Base-by-base conservation (phyloP, 2,113 vertebrate species). In the Ceyx cyanopectus region DNA sequence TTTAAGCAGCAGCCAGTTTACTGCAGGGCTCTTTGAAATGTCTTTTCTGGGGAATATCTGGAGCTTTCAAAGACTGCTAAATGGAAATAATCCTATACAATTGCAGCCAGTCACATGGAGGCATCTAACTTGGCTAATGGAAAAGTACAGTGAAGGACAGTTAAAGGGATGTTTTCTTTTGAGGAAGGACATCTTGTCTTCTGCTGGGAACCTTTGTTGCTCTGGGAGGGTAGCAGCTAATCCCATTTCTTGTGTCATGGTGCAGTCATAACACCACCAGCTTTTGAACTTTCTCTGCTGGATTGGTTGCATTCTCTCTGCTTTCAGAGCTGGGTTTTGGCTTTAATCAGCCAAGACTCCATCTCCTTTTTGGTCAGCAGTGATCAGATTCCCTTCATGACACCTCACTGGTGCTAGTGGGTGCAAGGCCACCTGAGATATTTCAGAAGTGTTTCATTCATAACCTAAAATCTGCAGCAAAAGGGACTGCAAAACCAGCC, bases 151-250 rank as follows among this genome's bases (percentile, higher is more conserved):
- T 6, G 40, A 50, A 63, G 74, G 60, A 8, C 26, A 41, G 11
- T 27, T 29, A 45, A 72, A 92, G 23, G 29, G 9, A 10, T 73
- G 72, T 58, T 77, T 87, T 68, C 54, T 58, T 58, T 62, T 69
- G 56, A 63, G 67, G 82, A 68, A 58, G 82, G 72, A 54, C 26
- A 27, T 63, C 87, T 85, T 32, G 41, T 54, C 41, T 92, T 84
- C 57, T 74, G 60, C 6, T 46, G 82, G 72, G 60, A 67, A 56
- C 11, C 53, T 23, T 23, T 51, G 41, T 82, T 82, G 50, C 72
- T 87, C 68, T 70, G 57, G 30, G 8, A 76, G 57, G 74, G 81
- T 61, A 63, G 68, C 84, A 88, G 72, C 53, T 91, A 88, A 94
- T 89, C 90, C 84, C 17, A 7, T 43, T 79, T 72, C 81, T 58